phyloP scores from a whole-genome alignment of 2,797 vertebrate species.

The Tarsius wallacei region DNA sequence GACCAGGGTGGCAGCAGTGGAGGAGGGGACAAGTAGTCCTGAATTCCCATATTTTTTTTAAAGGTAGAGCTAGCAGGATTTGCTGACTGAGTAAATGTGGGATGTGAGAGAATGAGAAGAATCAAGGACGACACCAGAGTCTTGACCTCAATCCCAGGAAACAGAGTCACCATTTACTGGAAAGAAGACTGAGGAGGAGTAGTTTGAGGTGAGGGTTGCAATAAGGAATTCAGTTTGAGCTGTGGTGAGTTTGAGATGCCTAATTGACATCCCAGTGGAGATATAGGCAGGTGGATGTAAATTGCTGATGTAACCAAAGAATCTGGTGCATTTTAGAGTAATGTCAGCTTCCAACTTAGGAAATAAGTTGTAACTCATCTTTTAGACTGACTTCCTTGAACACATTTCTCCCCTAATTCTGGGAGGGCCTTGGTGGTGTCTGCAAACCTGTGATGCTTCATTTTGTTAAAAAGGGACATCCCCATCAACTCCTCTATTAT shows the following conservation, averaged over 20 bases:
- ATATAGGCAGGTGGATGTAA: not conserved
- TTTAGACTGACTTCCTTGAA: not conserved
- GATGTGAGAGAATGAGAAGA: not conserved
- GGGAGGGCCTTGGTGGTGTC: not conserved
- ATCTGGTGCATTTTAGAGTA: not conserved
- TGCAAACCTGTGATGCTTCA: conserved; percentile 22
- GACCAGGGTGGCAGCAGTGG: not conserved
- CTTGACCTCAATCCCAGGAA: not conserved
- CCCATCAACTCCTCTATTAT: not conserved
- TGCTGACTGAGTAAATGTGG: not conserved
- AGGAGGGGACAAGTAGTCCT: not conserved
- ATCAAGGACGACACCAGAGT: not conserved
- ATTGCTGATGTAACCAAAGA: not conserved
- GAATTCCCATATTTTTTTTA: not conserved
- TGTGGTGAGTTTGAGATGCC: not conserved
- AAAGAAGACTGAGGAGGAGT: not conserved
- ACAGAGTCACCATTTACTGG: not conserved
- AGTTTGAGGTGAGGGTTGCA: not conserved
- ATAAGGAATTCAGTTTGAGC: not conserved
- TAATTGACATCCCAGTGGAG: not conserved
- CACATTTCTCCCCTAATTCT: not conserved
- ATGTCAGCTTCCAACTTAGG: not conserved
- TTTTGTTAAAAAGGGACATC: conserved; percentile 39
- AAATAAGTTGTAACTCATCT: not conserved
- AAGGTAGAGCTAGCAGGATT: not conserved